A percentile compares a stretch with the other conserved stretches of the same genome.
Evolutionary conservation across 1,140 invertebrate species (phyloP).

Genomic region (Lepidurus apus): DNA sequence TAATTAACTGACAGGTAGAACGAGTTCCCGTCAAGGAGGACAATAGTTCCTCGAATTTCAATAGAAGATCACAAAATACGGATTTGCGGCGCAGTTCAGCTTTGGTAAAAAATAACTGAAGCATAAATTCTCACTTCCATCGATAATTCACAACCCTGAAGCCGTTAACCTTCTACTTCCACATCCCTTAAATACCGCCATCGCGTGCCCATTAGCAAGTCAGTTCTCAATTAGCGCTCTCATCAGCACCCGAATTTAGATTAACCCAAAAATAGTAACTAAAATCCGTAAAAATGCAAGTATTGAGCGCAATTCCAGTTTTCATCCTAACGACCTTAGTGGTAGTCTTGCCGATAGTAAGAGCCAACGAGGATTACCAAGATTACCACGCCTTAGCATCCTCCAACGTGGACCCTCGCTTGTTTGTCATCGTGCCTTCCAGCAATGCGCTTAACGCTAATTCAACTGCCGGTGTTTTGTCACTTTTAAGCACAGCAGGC

Average conservation of each 20-base stretch:
- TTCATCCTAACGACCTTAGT: background rate
- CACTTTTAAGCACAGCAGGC: conserved; percentile 27
- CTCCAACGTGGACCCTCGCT: conserved; percentile 21
- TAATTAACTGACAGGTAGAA: too few species aligned
- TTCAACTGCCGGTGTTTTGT: conserved; percentile 29
- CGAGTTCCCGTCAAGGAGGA: too few species aligned
- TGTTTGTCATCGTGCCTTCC: conserved; percentile 27
- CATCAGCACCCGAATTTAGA: background rate
- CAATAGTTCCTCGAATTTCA: too few species aligned
- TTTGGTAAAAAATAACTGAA: background rate
- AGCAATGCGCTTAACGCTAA: conserved; percentile 28
- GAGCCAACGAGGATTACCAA: background rate
- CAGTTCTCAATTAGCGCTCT: background rate
- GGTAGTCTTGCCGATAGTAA: background rate
- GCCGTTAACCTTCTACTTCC: background rate
- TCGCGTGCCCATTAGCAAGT: background rate
- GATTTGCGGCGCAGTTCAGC: background rate
- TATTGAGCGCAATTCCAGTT: background rate
- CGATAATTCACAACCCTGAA: background rate
- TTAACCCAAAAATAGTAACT: background rate
- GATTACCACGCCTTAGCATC: background rate
- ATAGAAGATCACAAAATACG: background rate
- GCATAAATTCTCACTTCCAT: background rate
- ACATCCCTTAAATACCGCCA: background rate
- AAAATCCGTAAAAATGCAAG: background rate